Percentiles rank a stretch among this genome's conserved stretches.
These are phyloP conservation scores for Cygnus olor DNA, from an alignment of 2,797 vertebrate species.

Conservation along the genomic window DNA sequence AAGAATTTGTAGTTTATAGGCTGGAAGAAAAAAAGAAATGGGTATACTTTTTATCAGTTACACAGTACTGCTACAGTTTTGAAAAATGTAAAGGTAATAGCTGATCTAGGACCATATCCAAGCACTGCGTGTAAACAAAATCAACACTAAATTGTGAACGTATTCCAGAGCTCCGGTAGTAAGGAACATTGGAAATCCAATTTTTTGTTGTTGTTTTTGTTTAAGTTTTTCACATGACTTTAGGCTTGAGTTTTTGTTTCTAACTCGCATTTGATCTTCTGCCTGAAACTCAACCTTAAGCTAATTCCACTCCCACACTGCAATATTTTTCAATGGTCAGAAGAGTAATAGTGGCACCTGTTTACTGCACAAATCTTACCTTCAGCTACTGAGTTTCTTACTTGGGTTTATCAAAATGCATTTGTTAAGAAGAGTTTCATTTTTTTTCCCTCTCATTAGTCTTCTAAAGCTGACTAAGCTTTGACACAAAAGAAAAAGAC, in stretches of 20 bases:
- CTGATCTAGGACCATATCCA: not conserved
- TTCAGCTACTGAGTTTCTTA: not conserved
- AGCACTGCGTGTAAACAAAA: not conserved
- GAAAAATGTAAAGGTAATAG: not conserved
- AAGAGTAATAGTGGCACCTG: not conserved
- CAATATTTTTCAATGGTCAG: not conserved
- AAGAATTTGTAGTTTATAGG: not conserved
- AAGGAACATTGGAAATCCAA: not conserved
- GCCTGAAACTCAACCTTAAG: not conserved
- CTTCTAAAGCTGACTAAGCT: not conserved
- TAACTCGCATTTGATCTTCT: not conserved
- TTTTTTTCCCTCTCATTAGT: not conserved
- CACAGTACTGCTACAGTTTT: not conserved
- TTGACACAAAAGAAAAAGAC: not conserved
- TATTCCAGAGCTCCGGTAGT: not conserved
- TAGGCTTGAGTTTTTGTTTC: not conserved
- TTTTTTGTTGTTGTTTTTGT: not conserved
- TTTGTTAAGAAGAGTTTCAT: not conserved
- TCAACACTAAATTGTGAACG: not conserved
- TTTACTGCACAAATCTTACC: not conserved
- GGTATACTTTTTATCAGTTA: not conserved
- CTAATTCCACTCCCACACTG: not conserved
- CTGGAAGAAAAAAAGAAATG: too few species aligned
- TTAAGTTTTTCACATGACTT: not conserved
- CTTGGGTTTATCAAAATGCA: not conserved